phyloP scores from a whole-genome alignment of 2,888 invertebrate genomes.

The Amblyjoppa fuscipennis region DNA sequence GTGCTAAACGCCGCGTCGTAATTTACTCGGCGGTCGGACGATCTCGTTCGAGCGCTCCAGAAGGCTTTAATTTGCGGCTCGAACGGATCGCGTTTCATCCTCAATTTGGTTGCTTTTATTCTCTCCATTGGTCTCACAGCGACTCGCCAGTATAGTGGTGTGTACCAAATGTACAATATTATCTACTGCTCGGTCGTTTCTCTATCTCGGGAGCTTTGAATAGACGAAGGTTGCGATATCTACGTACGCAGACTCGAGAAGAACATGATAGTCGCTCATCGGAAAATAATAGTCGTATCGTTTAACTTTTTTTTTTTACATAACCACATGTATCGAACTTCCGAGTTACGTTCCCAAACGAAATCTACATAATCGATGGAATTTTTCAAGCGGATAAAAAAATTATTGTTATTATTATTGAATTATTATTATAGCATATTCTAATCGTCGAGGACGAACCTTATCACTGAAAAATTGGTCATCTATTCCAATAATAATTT shows the following conservation, averaged over 20 bases:
- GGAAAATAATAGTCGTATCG: not conserved
- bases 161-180: constrained; percentile 11
- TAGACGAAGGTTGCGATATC: not conserved
- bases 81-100: constrained; percentile 54
- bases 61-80: constrained; percentile 55
- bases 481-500: not conserved
- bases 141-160: not conserved
- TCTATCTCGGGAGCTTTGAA: constrained; percentile 15
- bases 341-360: not conserved
- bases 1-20: constrained; percentile 43
- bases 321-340: not conserved
- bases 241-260: not conserved
- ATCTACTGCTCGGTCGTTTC: constrained; percentile 23
- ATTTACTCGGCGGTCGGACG: constrained; percentile 52
- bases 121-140: constrained; percentile 13
- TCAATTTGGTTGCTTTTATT: constrained; percentile 28
- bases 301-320: not conserved
- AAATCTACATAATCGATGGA: not conserved
- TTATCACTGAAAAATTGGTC: too few relatives aligned
- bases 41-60: constrained; percentile 47
- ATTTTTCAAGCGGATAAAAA: not conserved
- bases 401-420: not conserved
- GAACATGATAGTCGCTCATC: not conserved
- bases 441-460: not conserved
- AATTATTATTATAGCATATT: not conserved